A percentile compares a stretch with the other conserved stretches of the same genome.
These are phyloP conservation scores for Calephelis nemesis DNA, from an alignment of 1,140 invertebrate species.

Conservation along the genomic window DNA sequence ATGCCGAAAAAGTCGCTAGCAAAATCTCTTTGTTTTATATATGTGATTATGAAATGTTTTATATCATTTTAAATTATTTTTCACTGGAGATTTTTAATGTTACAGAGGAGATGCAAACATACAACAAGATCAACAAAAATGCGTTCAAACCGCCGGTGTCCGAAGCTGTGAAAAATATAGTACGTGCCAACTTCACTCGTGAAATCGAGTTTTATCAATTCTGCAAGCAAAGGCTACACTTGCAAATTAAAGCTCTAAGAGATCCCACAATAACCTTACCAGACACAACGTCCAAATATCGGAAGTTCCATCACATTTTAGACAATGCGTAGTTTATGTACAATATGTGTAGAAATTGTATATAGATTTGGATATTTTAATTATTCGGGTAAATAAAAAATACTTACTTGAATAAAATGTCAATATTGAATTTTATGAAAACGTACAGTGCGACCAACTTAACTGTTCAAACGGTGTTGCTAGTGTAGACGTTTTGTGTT, in stretches of 20 bases:
- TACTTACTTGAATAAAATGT: no score
- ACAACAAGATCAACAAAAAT: conserved; percentile 91
- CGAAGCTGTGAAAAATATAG: conserved; percentile 91
- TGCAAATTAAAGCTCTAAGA: conserved; percentile 87
- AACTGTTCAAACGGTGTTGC: no score
- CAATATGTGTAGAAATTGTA: no score
- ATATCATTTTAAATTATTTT: no score
- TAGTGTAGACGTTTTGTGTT: no score
- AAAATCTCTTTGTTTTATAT: no score
- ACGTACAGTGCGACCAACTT: no score
- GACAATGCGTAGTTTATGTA: conserved; percentile 18
- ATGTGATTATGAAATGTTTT: no score
- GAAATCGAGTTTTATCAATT: conserved; percentile 96
- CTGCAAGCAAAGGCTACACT: conserved; percentile 90
- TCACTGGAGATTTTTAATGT: conserved; percentile 19
- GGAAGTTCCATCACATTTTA: conserved; percentile 16
- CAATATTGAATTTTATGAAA: no score
- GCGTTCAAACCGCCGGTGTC: conserved; percentile 92
- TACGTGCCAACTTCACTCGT: conserved; percentile 90
- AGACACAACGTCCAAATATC: conserved; percentile 29
- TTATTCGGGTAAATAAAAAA: no score
- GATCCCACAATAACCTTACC: conserved; percentile 62
- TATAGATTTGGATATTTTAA: no score
- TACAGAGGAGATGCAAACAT: conserved; percentile 86
- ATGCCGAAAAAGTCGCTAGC: no score